These are phyloP conservation scores for Tipula lateralis DNA, from an alignment of 2,888 invertebrate species.

Conservation along the genomic window DNA sequence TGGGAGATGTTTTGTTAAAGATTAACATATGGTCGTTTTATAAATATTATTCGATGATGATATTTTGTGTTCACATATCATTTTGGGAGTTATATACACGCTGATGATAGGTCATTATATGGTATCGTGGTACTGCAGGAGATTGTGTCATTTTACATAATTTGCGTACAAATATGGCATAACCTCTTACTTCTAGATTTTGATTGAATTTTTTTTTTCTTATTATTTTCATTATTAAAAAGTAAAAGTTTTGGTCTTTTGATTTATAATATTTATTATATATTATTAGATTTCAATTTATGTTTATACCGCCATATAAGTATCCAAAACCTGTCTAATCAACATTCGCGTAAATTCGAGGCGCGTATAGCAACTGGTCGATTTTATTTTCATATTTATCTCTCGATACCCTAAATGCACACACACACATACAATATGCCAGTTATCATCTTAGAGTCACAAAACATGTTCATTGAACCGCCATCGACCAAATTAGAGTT, in stretches of 20 bases:
- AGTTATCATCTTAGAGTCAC: not conserved
- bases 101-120: not conserved
- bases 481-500: not conserved
- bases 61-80: not conserved
- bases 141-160: not conserved
- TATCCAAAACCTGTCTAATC: not conserved
- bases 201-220: slow-evolving; percentile 19
- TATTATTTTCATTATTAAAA: not conserved
- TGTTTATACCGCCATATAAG: not conserved
- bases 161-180: not conserved
- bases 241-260: not conserved
- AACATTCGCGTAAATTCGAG: not conserved
- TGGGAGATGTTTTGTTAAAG: not conserved
- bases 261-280: not conserved
- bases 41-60: too few relatives aligned
- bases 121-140: not conserved
- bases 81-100: not conserved
- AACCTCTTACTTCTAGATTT: not conserved
- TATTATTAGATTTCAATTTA: not conserved
- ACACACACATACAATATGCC: not conserved
- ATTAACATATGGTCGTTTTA: not conserved
- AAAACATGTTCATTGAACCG: slow-evolving; percentile 7
- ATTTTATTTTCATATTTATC: not conserved
- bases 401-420: not conserved
- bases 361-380: not conserved